A percentile compares a stretch with the other conserved stretches of the same genome.
Evolutionary conservation across 2,888 invertebrate species (phyloP).

Genomic region (Rotaria magnacalcarata): DNA sequence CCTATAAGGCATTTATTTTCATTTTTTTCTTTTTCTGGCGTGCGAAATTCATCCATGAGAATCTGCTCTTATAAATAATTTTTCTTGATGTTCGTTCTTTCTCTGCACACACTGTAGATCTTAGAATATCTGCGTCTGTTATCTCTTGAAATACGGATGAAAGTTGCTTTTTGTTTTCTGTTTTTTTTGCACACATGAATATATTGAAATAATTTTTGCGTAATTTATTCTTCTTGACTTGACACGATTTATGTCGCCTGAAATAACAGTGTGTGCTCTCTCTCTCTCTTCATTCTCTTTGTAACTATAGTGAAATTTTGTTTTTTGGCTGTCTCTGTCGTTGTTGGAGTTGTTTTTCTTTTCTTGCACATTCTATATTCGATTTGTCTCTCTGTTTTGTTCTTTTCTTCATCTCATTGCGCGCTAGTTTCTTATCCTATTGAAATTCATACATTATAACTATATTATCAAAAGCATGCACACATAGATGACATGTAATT

Average conservation of each 20-base stretch:
- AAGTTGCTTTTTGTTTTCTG: neutral
- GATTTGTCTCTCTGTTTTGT: neutral
- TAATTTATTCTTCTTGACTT: constrained; percentile 29
- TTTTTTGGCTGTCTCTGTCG: neutral
- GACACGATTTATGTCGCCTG: constrained; percentile 22
- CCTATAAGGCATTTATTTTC: constrained; percentile 30
- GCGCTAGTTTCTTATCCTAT: neutral
- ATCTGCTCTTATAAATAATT: constrained; percentile 2
- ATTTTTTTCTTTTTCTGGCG: neutral
- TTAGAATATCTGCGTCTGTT: neutral
- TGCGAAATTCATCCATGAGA: constrained; percentile 16
- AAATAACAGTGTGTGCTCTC: constrained; percentile 29
- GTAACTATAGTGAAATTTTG: constrained; percentile 8
- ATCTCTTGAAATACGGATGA: neutral
- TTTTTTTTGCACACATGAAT: neutral
- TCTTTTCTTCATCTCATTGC: neutral
- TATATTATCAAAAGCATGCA: neutral
- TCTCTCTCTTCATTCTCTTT: neutral
- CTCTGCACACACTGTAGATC: neutral
- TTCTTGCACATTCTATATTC: constrained; percentile 15
- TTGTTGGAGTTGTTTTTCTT: neutral
- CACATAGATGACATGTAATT: neutral
- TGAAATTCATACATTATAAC: neutral
- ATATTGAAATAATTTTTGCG: constrained; percentile 24
- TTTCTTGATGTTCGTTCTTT: neutral